phyloP scores from a whole-genome alignment of 2,113 vertebrate species.

The Amphilophus citrinellus region DNA sequence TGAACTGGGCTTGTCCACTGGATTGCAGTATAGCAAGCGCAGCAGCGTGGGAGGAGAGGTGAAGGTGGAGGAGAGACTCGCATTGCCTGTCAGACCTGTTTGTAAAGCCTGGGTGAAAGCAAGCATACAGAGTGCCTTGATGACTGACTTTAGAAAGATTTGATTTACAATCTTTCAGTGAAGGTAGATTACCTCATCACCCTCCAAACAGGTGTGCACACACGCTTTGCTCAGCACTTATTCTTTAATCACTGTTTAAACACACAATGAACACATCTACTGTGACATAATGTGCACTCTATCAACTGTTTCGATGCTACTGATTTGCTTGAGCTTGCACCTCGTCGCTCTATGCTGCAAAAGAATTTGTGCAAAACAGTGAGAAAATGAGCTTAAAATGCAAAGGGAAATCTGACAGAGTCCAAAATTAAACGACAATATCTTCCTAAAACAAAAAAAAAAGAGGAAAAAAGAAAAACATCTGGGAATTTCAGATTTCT shows the following conservation, averaged over 20 bases:
- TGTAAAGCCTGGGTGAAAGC: conserved; percentile 4
- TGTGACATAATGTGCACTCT: neutral
- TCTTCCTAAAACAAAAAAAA: neutral
- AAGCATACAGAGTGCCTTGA: neutral
- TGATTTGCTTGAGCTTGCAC: neutral
- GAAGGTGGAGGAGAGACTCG: conserved; percentile 27
- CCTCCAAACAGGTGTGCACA: conserved; percentile 15
- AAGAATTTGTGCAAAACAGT: neutral
- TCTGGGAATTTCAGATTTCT: neutral
- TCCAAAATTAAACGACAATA: neutral
- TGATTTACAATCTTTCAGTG: conserved; percentile 48
- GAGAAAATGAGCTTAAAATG: neutral
- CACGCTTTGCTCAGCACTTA: neutral
- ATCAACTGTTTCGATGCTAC: neutral
- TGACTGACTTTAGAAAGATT: conserved; percentile 8
- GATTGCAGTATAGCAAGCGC: conserved; percentile 25
- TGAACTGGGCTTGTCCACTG: conserved; percentile 16
- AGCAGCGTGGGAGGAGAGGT: conserved; percentile 44
- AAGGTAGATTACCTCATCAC: neutral
- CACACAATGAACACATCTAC: neutral
- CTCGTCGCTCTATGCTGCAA: neutral
- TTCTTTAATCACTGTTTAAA: conserved; percentile 36
- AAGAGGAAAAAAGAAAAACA: neutral
- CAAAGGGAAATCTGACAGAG: neutral
- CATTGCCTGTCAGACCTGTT: conserved; percentile 63